phyloP scores from a whole-genome alignment of 2,888 invertebrate species.

The Catocala fraxini region DNA sequence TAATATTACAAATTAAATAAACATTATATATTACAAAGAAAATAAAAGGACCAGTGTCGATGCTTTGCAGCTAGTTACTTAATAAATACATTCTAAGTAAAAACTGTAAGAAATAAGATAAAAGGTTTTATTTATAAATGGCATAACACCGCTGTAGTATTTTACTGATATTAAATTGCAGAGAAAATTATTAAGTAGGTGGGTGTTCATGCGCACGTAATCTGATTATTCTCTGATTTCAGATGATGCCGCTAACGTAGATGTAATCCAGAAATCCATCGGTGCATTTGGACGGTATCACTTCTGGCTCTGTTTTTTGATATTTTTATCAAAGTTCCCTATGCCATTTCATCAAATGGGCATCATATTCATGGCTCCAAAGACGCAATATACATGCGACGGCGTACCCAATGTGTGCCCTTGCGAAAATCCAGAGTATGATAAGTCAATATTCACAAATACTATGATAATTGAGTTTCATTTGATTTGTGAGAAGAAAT shows the following conservation, averaged over 20 bases:
- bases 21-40: too few species aligned
- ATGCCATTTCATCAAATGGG: conserved; percentile 73
- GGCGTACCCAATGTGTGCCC: conserved; percentile 71
- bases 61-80: too few species aligned
- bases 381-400: conserved; percentile 54
- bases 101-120: too few species aligned
- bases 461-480: conserved; percentile 91
- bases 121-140: too few species aligned
- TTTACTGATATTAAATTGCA: too few species aligned
- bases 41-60: too few species aligned
- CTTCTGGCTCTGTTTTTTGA: conserved; percentile 58
- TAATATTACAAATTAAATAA: too few species aligned
- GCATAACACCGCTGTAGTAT: too few species aligned
- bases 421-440: conserved; percentile 87
- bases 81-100: too few species aligned
- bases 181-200: too few species aligned
- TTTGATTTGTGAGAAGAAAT: conserved; percentile 89
- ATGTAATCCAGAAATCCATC: conserved; percentile 72
- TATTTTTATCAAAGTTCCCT: conserved; percentile 65
- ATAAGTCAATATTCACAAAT: conserved; percentile 89
- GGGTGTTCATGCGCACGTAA: too few species aligned
- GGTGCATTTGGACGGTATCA: conserved; percentile 60
- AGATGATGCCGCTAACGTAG: background rate
- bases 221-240: too few species aligned
- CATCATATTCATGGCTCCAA: conserved; percentile 71